These are phyloP conservation scores for Formica aserva DNA, from an alignment of 2,888 invertebrate species.

Conservation along the genomic window DNA sequence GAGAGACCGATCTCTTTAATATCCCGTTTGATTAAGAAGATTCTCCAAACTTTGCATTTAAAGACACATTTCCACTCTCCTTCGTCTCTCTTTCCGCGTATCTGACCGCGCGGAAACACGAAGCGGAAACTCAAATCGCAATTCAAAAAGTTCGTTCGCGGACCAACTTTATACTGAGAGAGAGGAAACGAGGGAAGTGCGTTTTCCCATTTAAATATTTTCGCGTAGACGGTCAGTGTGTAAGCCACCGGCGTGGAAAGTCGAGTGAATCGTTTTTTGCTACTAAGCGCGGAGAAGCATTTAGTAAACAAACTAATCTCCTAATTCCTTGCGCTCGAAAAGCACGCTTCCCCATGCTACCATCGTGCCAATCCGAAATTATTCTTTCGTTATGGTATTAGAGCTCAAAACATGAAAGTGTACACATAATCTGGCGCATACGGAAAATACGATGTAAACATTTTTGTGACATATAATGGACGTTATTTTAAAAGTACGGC, in stretches of 20 bases:
- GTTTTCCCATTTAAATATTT: conserved; percentile 34
- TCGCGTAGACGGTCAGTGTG: neutral
- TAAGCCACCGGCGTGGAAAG: conserved; percentile 9
- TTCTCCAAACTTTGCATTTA: conserved; percentile 32
- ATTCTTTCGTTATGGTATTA: conserved; percentile 28
- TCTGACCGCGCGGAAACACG: neutral
- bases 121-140: conserved; percentile 38
- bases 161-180: conserved; percentile 17
- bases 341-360: neutral
- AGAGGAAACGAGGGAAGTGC: neutral
- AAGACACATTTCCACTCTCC: conserved; percentile 18
- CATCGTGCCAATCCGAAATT: conserved; percentile 32
- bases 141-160: conserved; percentile 28
- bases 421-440: conserved; percentile 14
- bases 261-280: conserved; percentile 33
- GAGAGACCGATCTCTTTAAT: conserved; percentile 43
- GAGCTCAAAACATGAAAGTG: neutral
- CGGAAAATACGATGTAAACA: neutral
- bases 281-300: conserved; percentile 11
- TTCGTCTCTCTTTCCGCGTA: neutral
- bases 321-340: conserved; percentile 22
- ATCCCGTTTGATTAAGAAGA: conserved; percentile 42
- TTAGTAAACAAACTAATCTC: conserved; percentile 50
- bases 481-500: conserved; percentile 37
- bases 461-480: conserved; percentile 13